These are phyloP conservation scores for Baryphthengus martii DNA, from an alignment of 2,113 vertebrate genomes.

Conservation along the genomic window DNA sequence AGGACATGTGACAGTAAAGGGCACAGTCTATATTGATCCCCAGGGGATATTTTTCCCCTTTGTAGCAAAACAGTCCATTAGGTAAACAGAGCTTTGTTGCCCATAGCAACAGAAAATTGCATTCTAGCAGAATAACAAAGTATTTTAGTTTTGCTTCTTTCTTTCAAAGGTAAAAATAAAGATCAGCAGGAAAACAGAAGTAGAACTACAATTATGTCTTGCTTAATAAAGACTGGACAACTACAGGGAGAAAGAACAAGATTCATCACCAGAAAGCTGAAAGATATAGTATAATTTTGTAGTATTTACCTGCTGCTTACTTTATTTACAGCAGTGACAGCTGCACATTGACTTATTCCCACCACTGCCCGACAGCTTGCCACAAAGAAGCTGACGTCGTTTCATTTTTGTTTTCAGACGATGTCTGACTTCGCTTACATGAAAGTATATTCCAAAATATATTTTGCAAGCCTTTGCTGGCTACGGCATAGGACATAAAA, in stretches of 20 bases:
- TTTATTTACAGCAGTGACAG: not conserved
- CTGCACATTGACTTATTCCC: not conserved
- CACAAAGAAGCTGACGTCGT: not conserved
- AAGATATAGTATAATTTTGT: not conserved
- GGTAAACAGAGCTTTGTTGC: conserved; percentile 45
- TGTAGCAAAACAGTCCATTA: conserved; percentile 50
- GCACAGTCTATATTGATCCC: not conserved
- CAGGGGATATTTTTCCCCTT: conserved; percentile 34
- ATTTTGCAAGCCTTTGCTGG: not conserved
- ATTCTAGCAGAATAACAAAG: not conserved
- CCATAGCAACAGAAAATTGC: conserved; percentile 44
- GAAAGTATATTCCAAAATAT: not conserved
- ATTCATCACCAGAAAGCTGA: not conserved
- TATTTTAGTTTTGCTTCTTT: conserved; percentile 34
- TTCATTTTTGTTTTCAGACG: not conserved
- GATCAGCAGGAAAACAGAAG: not conserved
- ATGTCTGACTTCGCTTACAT: not conserved
- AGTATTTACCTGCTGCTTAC: not conserved
- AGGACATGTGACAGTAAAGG: not conserved
- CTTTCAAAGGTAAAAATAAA: conserved; percentile 22
- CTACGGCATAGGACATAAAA: not conserved
- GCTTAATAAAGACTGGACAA: not conserved
- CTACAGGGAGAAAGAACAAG: not conserved
- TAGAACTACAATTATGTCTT: not conserved
- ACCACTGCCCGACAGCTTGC: not conserved